Percentiles rank a stretch among this genome's conserved stretches.
phyloP scores from a whole-genome alignment of 2,797 vertebrate species.

The Pipistrellus nathusii region DNA sequence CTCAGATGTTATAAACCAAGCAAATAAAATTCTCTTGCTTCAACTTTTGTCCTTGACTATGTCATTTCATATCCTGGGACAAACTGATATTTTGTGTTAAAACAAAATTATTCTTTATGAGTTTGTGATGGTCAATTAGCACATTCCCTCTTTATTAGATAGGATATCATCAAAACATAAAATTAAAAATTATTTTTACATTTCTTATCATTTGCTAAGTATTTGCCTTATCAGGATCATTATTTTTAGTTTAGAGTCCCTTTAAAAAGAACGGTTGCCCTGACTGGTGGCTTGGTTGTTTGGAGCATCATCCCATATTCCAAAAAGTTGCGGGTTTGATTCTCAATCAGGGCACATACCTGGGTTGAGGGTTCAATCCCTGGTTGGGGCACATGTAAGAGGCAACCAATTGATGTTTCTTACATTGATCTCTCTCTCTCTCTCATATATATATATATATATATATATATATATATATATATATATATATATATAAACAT shows the following conservation, averaged over 20 bases:
- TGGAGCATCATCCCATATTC: background rate
- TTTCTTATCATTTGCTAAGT: background rate
- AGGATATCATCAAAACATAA: background rate
- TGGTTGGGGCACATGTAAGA: background rate
- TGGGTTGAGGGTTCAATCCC: background rate
- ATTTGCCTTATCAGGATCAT: background rate
- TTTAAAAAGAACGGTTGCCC: background rate
- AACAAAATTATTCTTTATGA: background rate
- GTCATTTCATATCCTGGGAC: background rate
- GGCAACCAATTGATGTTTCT: background rate
- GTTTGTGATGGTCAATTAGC: too few relatives aligned
- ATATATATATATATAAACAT: background rate
- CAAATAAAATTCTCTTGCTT: constrained; percentile 28
- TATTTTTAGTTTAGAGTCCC: background rate
- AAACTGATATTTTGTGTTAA: background rate
- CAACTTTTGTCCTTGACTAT: background rate
- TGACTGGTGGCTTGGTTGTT: background rate
- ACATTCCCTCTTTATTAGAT: too few relatives aligned
- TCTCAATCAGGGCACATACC: background rate
- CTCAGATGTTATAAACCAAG: constrained; percentile 2
- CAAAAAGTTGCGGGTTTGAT: background rate
- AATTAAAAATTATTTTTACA: background rate
- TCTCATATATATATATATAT: background rate
- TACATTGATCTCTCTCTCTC: background rate
- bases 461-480: too few relatives aligned